Base-by-base conservation (phyloP, 2,888 invertebrate genomes). In the Diaphora mendica region DNA sequence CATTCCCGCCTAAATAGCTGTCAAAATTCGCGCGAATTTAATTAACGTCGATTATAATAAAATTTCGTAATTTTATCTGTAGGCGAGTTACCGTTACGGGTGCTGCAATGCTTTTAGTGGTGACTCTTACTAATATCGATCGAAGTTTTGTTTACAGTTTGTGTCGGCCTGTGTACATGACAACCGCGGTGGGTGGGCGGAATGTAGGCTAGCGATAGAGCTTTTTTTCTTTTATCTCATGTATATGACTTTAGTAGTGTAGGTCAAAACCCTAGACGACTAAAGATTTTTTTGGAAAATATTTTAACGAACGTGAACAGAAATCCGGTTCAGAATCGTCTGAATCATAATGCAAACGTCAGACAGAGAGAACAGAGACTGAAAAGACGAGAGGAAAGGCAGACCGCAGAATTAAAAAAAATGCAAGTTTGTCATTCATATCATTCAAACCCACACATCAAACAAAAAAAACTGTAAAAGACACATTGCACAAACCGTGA, bases 91-190 rank as follows among this genome's bases (percentile, higher is more conserved):
- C 82, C 90, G 82, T 86, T 78, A 77, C 82, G 91, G 92, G 88
- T 86, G 92, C 92, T 88, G 87, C 84, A 83, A 82, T 80, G 89
- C 89, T 92, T 94, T 91, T 94, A 91, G 86, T 88, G 86, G 87
- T 87, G 86, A 88, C 87, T 86, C 86, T 85, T 85, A 86, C 89
- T 85, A 87, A 89, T 94, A 95, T 95, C 94, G 95, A 95, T 95
- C 94, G 89, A 35, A 77, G 85, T 78, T 95, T 93, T 95, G 95
- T 95, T 95, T 95, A 95, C 95, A 91, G 93, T 94, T 95, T 94
- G 86, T 85, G 90, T 89, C 80, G 88, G 86, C 87, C 94, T 93
- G 95, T 95, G 89, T 92, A 95, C 95, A 95, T 95, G 95, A 94
- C 95, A 95, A 95, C 95, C 93, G 90, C 91, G 84, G 90, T 90